Conservation (phyloP, 2,113 vertebrate genomes). For the Ictidomys tridecemlineatus region DNA sequence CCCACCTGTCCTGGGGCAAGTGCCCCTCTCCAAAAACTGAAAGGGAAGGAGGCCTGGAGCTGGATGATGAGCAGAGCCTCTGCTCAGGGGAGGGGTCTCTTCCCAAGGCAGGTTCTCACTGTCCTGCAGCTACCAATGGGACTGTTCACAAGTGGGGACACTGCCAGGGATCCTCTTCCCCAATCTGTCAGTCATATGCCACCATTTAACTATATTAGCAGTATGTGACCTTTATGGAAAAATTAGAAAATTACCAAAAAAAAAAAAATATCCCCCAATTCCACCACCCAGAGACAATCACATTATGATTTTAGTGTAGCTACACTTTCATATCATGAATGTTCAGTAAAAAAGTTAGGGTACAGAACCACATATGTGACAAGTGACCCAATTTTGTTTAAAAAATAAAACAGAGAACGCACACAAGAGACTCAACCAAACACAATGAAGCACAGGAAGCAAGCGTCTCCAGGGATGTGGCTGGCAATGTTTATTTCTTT, state of each 20-base stretch:
- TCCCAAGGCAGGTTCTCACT: no score
- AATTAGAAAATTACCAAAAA: not conserved
- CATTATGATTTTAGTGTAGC: not conserved
- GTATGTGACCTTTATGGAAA: not conserved
- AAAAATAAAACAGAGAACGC: conserved; percentile 29
- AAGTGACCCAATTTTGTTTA: not conserved
- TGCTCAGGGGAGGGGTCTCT: no score
- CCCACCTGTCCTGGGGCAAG: no score
- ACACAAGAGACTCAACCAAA: conserved; percentile 60
- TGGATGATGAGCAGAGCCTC: no score
- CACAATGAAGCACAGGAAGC: conserved; percentile 46
- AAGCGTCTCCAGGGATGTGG: not conserved
- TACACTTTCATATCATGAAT: rapidly evolving
- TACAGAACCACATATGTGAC: not conserved
- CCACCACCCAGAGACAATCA: not conserved
- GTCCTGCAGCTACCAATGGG: not conserved
- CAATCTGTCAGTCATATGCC: rapidly evolving
- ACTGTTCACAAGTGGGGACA: not conserved
- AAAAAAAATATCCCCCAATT: not conserved
- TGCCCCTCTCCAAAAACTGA: not conserved
- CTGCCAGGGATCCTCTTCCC: not conserved
- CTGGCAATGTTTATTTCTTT: conserved; percentile 62
- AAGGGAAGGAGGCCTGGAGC: not conserved
- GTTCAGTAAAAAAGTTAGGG: not conserved
- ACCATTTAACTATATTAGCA: no score